Conservation (phyloP, 2,888 invertebrate genomes). For the Lasius platythorax region DNA sequence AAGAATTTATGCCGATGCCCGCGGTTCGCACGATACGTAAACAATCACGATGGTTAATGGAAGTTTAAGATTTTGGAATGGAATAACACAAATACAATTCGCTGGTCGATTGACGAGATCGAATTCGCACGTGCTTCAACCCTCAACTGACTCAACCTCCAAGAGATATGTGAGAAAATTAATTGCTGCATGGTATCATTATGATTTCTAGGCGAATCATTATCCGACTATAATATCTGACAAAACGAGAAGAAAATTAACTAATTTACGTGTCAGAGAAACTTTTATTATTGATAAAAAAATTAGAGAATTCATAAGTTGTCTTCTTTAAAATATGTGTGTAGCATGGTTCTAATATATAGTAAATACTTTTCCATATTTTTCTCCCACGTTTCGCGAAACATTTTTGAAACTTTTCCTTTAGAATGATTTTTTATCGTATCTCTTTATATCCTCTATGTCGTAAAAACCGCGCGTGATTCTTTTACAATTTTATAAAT, state of each 20-base stretch:
- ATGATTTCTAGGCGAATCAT: neutral
- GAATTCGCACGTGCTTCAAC: neutral
- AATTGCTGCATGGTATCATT: neutral
- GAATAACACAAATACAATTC: neutral
- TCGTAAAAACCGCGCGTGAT: neutral
- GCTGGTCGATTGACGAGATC: neutral
- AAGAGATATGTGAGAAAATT: conserved; percentile 9
- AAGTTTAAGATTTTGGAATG: neutral
- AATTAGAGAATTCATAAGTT: neutral
- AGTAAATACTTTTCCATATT: neutral
- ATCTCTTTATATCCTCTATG: neutral
- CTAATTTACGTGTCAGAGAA: neutral
- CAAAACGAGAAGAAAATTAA: neutral
- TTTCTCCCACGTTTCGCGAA: neutral
- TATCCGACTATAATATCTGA: neutral
- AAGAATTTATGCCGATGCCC: neutral
- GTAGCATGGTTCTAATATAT: neutral
- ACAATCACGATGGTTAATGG: neutral
- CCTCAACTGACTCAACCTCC: neutral
- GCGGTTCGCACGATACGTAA: neutral
- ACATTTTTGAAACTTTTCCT: conserved; percentile 3
- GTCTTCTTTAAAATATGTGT: neutral
- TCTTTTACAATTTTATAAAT: neutral
- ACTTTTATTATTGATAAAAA: neutral
- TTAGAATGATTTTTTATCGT: neutral